phyloP scores from a whole-genome alignment of 2,797 vertebrate species.

The Brotula barbata region DNA sequence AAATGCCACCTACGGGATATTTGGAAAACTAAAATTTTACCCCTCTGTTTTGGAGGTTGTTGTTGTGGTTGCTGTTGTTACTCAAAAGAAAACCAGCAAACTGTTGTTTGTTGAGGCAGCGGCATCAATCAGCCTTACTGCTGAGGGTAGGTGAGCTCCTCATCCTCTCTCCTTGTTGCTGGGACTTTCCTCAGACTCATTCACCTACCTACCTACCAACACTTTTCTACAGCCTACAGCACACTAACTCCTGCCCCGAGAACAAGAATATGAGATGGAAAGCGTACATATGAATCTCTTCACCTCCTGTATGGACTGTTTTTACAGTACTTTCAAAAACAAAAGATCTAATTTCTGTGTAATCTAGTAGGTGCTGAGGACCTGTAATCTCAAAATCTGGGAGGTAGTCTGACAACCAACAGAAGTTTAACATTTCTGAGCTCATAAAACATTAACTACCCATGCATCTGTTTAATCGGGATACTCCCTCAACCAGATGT shows the following conservation, averaged over 20 bases:
- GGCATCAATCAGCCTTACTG: no score
- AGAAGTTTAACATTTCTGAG: no score
- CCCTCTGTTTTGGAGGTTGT: background rate
- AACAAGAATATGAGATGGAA: conserved; percentile 6
- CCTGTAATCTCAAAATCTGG: no score
- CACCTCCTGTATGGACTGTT: no score
- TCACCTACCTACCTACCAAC: background rate
- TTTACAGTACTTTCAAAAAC: background rate
- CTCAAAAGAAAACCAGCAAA: background rate
- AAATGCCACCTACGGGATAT: no score
- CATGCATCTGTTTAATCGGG: no score
- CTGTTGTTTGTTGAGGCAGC: background rate
- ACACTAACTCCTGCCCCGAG: background rate
- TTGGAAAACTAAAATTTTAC: no score
- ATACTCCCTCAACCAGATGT: no score
- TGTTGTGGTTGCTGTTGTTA: background rate
- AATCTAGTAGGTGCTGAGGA: no score
- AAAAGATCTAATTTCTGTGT: conserved; percentile 1
- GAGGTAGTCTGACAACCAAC: no score
- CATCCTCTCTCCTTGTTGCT: background rate
- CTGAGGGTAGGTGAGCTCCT: background rate
- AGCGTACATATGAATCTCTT: background rate
- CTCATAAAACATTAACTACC: no score
- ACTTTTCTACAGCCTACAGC: background rate
- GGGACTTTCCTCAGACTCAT: background rate